Evolutionary conservation across 2,888 invertebrate genomes (phyloP), one percentile per base, ranked within the genome.

Genomic region (Lasiommata megera): DNA sequence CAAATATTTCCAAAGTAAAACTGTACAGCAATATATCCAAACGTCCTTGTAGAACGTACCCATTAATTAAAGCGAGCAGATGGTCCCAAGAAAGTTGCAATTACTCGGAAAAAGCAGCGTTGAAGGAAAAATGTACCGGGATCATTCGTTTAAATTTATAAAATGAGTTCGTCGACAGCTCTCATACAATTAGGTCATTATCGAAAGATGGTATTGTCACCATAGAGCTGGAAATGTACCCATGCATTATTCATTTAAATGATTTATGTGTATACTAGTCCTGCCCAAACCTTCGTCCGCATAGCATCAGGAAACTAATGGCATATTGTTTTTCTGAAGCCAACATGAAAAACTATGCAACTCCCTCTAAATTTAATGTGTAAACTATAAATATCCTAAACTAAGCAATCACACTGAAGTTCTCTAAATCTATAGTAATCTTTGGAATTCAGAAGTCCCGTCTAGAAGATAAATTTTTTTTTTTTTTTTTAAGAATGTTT

Each of bases 51-150:
- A 48, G 70, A 68, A 74, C 75, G 70, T 71, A 70, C 67, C 74
- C 77, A 85, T 86, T 86, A 84, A 86, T 85, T 85, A 84, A 79
- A 77, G 72, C 78, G 76, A 79, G 78, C 86, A 84, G 84, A 80
- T 85, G 84, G 76, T 80, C 77, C 58, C 72, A 67, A 76, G 78
- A 75, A 79, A 80, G 74, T 81, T 74, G 79, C 80, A 84, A 84
- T 85, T 84, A 82, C 62, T 63, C 57, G 54, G 48, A 44, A 59
- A 58, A 61, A 66, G 59, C 37, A 47, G 34, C 52, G 41, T 31
- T 52, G 52, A 52, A 52, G 52, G 52, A 52, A 52, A 52, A 52
- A 41, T 52, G 29, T 52, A 52, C 41, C 41, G 40, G 18, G 17
- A 52, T 52, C 41, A 52, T 52, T 52, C 41, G 40, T 52, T 41